A percentile compares a stretch with the other conserved stretches of the same genome.
These are phyloP conservation scores for Drosophila sulfurigaster DNA, from an alignment of 1,140 invertebrate species.

Conservation along the genomic window DNA sequence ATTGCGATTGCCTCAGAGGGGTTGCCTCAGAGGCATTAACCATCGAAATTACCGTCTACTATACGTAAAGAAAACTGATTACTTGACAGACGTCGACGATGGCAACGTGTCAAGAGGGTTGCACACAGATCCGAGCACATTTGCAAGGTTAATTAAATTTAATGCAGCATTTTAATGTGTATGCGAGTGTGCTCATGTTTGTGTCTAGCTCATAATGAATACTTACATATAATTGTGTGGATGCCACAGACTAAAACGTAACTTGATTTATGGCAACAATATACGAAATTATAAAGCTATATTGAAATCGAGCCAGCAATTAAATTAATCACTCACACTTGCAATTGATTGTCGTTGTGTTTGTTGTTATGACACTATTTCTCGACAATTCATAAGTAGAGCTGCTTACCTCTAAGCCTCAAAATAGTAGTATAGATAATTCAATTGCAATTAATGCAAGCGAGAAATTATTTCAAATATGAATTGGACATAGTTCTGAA, in stretches of 20 bases:
- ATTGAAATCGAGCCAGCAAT: slow-evolving; percentile 16
- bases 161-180: slow-evolving; percentile 50
- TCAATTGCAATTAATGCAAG: too few species aligned
- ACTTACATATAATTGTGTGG: slow-evolving; percentile 24
- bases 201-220: slow-evolving; percentile 56
- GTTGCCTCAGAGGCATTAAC: slow-evolving; percentile 30
- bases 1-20: slow-evolving; percentile 16
- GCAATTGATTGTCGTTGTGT: slow-evolving; percentile 10
- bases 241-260: slow-evolving; percentile 4
- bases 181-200: background rate
- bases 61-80: slow-evolving; percentile 51
- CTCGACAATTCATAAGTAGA: background rate
- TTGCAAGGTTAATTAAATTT: slow-evolving; percentile 66
- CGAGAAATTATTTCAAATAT: too few species aligned
- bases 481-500: background rate
- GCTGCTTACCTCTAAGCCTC: background rate
- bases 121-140: slow-evolving; percentile 11
- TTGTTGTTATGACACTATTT: slow-evolving; percentile 9
- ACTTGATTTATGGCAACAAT: slow-evolving; percentile 45
- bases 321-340: slow-evolving; percentile 8
- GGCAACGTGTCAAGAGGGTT: slow-evolving; percentile 31
- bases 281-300: slow-evolving; percentile 10
- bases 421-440: background rate
- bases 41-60: slow-evolving; percentile 40
- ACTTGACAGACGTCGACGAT: slow-evolving; percentile 27